Base-by-base conservation (phyloP, 2,113 vertebrate species). In the Tragelaphus strepsiceros region DNA sequence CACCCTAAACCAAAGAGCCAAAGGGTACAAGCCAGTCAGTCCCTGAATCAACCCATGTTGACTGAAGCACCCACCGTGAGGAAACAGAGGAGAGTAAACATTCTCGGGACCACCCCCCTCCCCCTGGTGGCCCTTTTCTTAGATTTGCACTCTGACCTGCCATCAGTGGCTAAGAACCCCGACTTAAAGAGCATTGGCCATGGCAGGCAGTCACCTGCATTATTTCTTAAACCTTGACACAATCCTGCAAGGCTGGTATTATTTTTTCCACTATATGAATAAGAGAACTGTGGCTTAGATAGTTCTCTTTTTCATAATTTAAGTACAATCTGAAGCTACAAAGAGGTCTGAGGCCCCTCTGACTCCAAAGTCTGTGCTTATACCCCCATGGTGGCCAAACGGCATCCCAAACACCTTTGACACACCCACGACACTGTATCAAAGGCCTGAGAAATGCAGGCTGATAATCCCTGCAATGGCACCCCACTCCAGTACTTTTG, bases 101-200 rank as follows among this genome's bases (percentile, higher is more conserved):
- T 6, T 56, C 64, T 84, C 62, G 13, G 43, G 43, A 26, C 28
- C 6, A 10, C 32, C 24, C 53, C 49, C 9, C 28, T 30, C 39
- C 91, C 54, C 71, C 24, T 15, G 49, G n/a, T 2, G 8, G 32
- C 35, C 84, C 51, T 22, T 74, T 81, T 46, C 83, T 54, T 43
- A 7, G 24, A 58, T 71, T 46, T 51, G 15, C 53, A 53, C 56
- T 30, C 2, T 13, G 7, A 39, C 59, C 61, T 64, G 11, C 28
- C 39, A 0, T 32, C 1, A 0, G 43, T 5, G 7, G 53, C 2
- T 32, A 56, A 56, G 21, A 62, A n/a, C 43, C 4, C 35, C 35
- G 71, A 6, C 54, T 78, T 12, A 58, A 6, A 2, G 28, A 67
- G 17, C 24, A 10, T 8, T 49, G 64, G 32, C 67, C 5, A 30